Percentiles rank a stretch among this genome's conserved stretches.
These are phyloP conservation scores for Spilogale gracilis DNA, from an alignment of 2,113 vertebrate species.

Conservation along the genomic window DNA sequence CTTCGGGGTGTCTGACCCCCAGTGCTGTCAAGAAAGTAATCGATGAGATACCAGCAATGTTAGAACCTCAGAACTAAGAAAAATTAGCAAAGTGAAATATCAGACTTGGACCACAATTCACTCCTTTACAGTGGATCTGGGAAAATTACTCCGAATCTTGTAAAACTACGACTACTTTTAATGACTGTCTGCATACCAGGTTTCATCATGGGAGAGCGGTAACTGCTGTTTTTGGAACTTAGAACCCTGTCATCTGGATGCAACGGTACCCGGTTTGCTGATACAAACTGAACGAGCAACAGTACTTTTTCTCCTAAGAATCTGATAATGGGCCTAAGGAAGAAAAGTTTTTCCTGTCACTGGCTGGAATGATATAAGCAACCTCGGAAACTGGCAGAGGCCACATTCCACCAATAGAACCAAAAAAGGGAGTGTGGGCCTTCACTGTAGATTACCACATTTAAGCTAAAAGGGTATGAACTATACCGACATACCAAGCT, in stretches of 20 bases:
- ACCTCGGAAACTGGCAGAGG: neutral
- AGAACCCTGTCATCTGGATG: neutral
- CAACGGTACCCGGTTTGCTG: neutral
- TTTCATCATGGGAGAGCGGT: neutral
- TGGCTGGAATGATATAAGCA: neutral
- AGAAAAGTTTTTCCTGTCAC: neutral
- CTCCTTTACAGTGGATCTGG: neutral
- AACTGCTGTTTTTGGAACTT: neutral
- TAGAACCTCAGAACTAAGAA: neutral
- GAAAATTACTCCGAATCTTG: neutral
- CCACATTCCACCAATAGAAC: neutral
- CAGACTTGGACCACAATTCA: neutral
- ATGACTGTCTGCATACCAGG: neutral
- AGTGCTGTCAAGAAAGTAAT: slow-evolving; percentile 88
- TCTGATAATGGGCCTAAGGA: neutral
- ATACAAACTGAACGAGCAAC: neutral
- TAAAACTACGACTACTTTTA: neutral
- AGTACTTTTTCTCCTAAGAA: neutral
- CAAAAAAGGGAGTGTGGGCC: neutral
- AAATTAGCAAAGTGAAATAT: neutral
- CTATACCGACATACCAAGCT: neutral
- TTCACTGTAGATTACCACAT: neutral
- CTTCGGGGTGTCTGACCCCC: slow-evolving; percentile 98
- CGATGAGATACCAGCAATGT: neutral
- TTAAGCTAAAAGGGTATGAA: neutral